Percentiles rank a stretch among this genome's conserved stretches.
Evolutionary conservation across 2,888 invertebrate genomes (phyloP).

Genomic region (Clunio marinus): DNA sequence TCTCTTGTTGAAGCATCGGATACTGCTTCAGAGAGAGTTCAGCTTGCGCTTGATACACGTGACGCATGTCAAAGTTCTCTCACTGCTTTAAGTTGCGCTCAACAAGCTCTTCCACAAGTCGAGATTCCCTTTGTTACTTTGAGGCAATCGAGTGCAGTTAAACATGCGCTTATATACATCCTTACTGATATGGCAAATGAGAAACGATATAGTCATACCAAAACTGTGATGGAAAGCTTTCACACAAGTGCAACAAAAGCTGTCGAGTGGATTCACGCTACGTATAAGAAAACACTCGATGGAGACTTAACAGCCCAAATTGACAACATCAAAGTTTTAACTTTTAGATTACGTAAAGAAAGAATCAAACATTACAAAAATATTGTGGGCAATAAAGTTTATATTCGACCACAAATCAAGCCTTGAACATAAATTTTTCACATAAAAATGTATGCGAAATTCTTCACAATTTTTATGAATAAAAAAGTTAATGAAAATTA

Average conservation of each 20-base stretch:
- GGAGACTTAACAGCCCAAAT: slow-evolving; percentile 46
- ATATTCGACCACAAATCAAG: slow-evolving; percentile 28
- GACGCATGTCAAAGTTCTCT: slow-evolving; percentile 47
- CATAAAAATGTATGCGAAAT: too few relatives aligned
- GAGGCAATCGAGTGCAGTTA: slow-evolving; percentile 48
- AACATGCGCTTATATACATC: slow-evolving; percentile 48
- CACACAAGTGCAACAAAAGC: slow-evolving; percentile 47
- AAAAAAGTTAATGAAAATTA: too few relatives aligned
- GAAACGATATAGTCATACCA: slow-evolving; percentile 47
- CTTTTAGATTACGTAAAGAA: slow-evolving; percentile 47
- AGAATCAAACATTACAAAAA: slow-evolving; percentile 46
- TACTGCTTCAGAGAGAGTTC: slow-evolving; percentile 44
- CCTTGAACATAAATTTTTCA: too few relatives aligned
- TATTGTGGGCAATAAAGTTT: slow-evolving; percentile 44
- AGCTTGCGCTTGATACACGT: slow-evolving; percentile 47
- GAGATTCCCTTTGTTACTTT: slow-evolving; percentile 49
- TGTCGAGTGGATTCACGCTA: slow-evolving; percentile 48
- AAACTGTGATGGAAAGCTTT: slow-evolving; percentile 46
- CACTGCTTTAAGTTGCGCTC: slow-evolving; percentile 48
- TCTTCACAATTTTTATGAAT: too few relatives aligned
- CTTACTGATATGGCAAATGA: slow-evolving; percentile 50
- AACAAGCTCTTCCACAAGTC: slow-evolving; percentile 49
- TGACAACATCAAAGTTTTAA: slow-evolving; percentile 46
- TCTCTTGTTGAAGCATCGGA: slow-evolving; percentile 40
- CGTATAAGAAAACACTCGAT: slow-evolving; percentile 48